Conservation (phyloP, 2,888 invertebrate genomes). For the Gibbula magus region DNA sequence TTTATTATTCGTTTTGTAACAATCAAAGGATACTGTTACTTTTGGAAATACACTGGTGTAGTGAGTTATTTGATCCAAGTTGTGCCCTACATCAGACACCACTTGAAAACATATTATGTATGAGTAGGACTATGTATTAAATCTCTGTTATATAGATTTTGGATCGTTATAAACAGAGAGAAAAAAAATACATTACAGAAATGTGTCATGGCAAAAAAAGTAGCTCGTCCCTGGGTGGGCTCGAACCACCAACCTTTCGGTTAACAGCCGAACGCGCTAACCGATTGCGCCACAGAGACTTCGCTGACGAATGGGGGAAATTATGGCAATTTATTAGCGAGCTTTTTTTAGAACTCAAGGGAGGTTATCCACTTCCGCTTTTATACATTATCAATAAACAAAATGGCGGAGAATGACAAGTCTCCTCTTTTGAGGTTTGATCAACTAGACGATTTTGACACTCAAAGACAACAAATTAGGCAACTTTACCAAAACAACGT, state of each 20-base stretch:
- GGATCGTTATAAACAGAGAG: too few species aligned
- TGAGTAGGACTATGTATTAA: too few species aligned
- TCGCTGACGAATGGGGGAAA: background rate
- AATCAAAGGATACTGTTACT: too few species aligned
- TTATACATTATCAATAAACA: constrained; percentile 29
- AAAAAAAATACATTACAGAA: too few species aligned
- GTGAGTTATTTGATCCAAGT: too few species aligned
- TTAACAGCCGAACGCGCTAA: constrained; percentile 47
- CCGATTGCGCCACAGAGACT: constrained; percentile 45
- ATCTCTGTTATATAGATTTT: too few species aligned
- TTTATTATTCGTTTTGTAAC: too few species aligned
- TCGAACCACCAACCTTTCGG: constrained; percentile 46
- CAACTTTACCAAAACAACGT: constrained; percentile 33
- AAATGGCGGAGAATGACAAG: constrained; percentile 64
- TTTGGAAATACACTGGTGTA: too few species aligned
- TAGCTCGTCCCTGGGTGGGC: constrained; percentile 40
- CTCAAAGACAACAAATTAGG: constrained; percentile 15
- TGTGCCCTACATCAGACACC: too few species aligned
- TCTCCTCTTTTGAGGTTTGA: constrained; percentile 56
- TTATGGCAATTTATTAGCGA: background rate
- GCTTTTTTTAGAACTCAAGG: background rate
- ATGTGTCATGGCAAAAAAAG: background rate
- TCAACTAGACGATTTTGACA: constrained; percentile 45
- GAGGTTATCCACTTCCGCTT: background rate
- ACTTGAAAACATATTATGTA: too few species aligned